Conservation (phyloP, 2,888 invertebrate species). For the Cylloceria caligata region DNA sequence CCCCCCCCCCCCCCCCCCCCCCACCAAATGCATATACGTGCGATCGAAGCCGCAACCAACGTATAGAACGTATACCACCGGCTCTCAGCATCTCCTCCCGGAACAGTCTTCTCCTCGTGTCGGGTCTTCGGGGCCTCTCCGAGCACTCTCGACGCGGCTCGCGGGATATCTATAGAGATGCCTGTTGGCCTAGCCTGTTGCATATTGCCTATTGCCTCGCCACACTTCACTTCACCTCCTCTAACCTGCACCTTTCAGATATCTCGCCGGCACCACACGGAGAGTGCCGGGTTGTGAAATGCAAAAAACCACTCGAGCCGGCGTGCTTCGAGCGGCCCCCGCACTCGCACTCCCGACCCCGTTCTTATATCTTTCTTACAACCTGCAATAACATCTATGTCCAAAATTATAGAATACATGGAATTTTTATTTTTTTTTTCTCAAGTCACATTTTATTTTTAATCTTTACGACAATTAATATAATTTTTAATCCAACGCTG, state of each 20-base stretch:
- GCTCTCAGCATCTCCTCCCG: constrained; percentile 69
- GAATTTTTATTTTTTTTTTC: background rate
- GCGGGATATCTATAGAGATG: constrained; percentile 35
- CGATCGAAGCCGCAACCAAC: constrained; percentile 40
- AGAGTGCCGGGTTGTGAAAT: constrained; percentile 75
- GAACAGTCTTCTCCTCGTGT: constrained; percentile 59
- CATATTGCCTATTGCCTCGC: constrained; percentile 73
- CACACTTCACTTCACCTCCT: constrained; percentile 74
- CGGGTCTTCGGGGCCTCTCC: constrained; percentile 43
- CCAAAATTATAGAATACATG: background rate
- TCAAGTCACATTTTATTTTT: no score
- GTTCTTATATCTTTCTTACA: constrained; percentile 9
- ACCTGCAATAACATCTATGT: background rate
- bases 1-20: constrained; percentile 69
- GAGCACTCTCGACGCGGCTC: constrained; percentile 11
- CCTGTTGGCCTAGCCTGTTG: constrained; percentile 71
- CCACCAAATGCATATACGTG: constrained; percentile 55
- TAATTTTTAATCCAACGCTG: no score
- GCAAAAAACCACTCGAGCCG: constrained; percentile 47
- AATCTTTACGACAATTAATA: no score
- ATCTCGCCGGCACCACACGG: constrained; percentile 78
- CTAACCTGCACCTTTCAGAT: constrained; percentile 80
- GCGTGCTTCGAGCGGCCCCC: constrained; percentile 62
- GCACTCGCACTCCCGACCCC: constrained; percentile 51
- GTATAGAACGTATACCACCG: constrained; percentile 11